A percentile compares a stretch with the other conserved stretches of the same genome.
phyloP scores from a whole-genome alignment of 2,113 vertebrate genomes.

The Gymnarchus niloticus region DNA sequence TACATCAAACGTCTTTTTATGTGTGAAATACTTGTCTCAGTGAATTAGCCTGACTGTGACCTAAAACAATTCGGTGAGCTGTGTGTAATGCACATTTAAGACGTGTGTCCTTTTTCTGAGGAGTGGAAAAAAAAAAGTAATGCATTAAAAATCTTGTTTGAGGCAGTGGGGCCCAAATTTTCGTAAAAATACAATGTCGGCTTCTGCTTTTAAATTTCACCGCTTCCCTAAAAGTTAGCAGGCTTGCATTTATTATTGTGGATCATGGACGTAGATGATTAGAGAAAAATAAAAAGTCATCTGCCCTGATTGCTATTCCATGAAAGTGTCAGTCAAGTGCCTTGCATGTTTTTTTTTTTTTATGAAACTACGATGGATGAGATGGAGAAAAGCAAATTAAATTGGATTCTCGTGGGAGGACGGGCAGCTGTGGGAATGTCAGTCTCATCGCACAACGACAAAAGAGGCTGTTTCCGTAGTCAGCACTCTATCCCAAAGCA shows the following conservation, averaged over 20 bases:
- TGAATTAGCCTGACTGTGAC: too few relatives aligned
- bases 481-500: slow-evolving; percentile 18
- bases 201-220: neutral
- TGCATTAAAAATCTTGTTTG: neutral
- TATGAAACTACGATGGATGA: slow-evolving; percentile 24
- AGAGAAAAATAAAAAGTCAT: slow-evolving; percentile 4
- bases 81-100: neutral
- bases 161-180: neutral
- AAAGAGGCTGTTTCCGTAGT: slow-evolving; percentile 7
- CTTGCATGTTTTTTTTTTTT: slow-evolving; percentile 29
- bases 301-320: slow-evolving; percentile 30
- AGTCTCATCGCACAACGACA: slow-evolving; percentile 21
- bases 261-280: slow-evolving; percentile 22
- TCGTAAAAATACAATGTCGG: neutral
- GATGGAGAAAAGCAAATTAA: slow-evolving; percentile 32
- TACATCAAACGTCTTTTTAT: neutral
- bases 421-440: slow-evolving; percentile 21
- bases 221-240: neutral
- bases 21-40: neutral
- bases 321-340: slow-evolving; percentile 10
- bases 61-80: too few relatives aligned
- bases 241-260: neutral
- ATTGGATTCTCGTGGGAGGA: slow-evolving; percentile 21
- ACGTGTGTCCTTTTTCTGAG: neutral
- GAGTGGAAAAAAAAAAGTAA: neutral